Conservation (phyloP, 2,888 invertebrate species). For the Zaprionus bogoriensis region DNA sequence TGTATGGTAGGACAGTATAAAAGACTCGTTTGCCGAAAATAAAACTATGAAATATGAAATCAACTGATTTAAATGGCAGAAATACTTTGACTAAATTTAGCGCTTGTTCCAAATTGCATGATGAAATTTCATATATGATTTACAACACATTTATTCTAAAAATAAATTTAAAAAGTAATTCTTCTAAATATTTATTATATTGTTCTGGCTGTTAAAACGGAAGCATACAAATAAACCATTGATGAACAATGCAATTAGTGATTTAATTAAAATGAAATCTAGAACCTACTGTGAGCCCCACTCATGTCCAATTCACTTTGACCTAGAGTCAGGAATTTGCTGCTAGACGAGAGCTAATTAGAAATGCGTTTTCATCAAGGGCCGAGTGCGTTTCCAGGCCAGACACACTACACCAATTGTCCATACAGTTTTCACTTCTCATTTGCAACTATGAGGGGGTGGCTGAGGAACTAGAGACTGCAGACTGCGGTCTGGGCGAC, state of each 20-base stretch:
- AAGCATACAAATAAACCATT: too few relatives aligned
- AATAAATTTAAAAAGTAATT: background rate
- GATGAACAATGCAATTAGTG: too few relatives aligned
- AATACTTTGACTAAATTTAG: background rate
- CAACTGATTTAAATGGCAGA: too few relatives aligned
- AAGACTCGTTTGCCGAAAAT: background rate
- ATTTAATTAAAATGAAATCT: too few relatives aligned
- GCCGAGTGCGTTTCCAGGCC: background rate
- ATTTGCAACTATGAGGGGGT: background rate
- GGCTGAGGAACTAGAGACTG: background rate
- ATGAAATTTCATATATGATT: background rate
- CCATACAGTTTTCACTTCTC: background rate
- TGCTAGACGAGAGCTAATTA: background rate
- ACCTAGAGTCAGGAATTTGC: background rate
- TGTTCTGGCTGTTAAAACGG: background rate
- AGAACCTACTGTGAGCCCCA: too few relatives aligned
- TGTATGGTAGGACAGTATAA: background rate
- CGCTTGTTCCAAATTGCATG: background rate
- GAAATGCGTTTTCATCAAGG: background rate
- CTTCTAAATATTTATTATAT: background rate
- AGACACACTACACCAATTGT: background rate
- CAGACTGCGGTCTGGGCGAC: slow-evolving; percentile 14
- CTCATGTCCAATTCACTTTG: background rate
- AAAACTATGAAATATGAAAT: background rate
- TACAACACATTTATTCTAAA: background rate